Base-by-base conservation (phyloP, 2,888 invertebrate species). In the Lumbricus terrestris region DNA sequence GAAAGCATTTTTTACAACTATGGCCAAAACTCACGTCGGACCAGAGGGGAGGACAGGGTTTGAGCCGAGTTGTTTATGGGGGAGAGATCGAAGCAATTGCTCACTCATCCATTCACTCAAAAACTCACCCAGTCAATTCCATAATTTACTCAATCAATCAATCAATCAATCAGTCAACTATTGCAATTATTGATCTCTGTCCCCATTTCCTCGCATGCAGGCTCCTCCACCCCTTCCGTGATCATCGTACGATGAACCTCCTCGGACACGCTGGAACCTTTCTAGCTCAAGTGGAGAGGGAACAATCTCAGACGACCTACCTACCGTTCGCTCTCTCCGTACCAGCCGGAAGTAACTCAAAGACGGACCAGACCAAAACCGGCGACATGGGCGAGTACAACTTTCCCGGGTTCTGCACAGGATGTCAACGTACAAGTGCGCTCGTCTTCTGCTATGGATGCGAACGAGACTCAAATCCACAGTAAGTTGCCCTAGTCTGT, bases 381-480 rank as follows among this genome's bases (percentile, higher is more conserved):
- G 20, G 35, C 18, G 85, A 37, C 29, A 37, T 18, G 37, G 35
- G 42, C 1, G 91, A 93, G 18, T 93, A 93, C 89, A 91, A 91
- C n/a, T 93, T 94, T 89, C 94, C 94, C 1, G 94, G 93, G 0
- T 93, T 93, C 91, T 94, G 93, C 91, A 90, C 91, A 11, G 94
- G 94, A 1, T 93, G 93, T 92, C 91, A 91, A 37, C 91, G 93
- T 13, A 34, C 38, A 2, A 88, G 47, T n/a, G 90, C 82, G 47
- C 91, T 94, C 13, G 33, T n/a, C 37, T 89, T 54, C 82, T 94
- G 94, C 90, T 94, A 94, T 91, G 94, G 94, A 13, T 94, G 94
- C 92, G 93, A 93, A n/a, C 92, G 93, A 83, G 93, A 92, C 88
- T 89, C 93, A 0, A 92, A 92, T 82, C 93, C 93, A 29, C 94